Evolutionary conservation across 2,113 vertebrate species (phyloP).

Genomic region (Opisthocomus hoazin): DNA sequence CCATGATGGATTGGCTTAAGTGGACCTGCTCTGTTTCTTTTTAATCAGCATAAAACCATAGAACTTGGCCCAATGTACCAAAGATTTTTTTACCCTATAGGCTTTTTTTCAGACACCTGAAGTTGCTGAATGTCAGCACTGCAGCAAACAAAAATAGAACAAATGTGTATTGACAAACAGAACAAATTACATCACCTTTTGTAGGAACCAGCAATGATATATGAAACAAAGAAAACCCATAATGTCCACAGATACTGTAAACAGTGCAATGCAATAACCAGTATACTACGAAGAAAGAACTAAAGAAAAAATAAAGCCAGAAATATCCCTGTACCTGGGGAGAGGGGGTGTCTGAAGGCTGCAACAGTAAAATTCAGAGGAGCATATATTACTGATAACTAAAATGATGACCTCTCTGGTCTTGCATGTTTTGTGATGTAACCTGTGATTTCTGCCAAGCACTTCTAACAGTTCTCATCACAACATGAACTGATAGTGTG

Average conservation of each 20-base stretch:
- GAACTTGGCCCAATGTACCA: background rate
- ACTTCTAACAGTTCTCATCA: constrained; percentile 51
- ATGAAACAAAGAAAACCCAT: constrained; percentile 27
- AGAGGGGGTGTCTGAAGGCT: background rate
- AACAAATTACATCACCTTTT: background rate
- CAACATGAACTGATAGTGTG: constrained; percentile 59
- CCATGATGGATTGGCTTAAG: background rate
- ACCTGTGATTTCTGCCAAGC: constrained; percentile 55
- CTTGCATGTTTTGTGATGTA: constrained; percentile 33
- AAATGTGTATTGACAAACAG: background rate
- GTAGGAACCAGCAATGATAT: background rate
- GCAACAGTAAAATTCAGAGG: constrained; percentile 4
- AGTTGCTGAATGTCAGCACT: background rate
- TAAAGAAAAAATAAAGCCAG: background rate
- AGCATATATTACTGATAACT: constrained; percentile 49
- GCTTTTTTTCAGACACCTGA: background rate
- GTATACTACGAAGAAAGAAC: background rate
- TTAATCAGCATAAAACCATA: background rate
- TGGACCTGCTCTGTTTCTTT: background rate
- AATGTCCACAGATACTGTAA: background rate
- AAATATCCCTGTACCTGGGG: background rate
- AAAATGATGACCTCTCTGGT: constrained; percentile 19
- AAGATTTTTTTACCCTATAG: background rate
- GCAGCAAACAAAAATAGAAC: background rate
- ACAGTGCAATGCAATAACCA: background rate